Evolutionary conservation across 2,888 invertebrate genomes (phyloP).

Genomic region (Stegophylla sp.): DNA sequence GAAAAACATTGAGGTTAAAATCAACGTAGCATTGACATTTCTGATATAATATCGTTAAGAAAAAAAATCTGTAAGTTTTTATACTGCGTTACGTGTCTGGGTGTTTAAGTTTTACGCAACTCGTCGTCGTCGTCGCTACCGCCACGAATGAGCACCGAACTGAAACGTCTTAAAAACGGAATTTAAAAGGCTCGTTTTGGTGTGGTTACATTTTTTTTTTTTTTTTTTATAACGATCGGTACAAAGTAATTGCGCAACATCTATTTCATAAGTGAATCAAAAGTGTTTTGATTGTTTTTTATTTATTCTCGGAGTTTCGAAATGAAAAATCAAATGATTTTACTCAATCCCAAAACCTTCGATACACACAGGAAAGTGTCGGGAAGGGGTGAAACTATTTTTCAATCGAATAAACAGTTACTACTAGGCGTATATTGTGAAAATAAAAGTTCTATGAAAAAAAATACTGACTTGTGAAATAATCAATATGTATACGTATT

Average conservation of each 20-base stretch:
- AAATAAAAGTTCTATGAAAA: slow-evolving; percentile 3
- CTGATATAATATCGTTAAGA: slow-evolving; percentile 15
- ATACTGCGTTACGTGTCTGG: slow-evolving; percentile 42
- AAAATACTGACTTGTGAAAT: slow-evolving; percentile 1
- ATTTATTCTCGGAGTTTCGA: slow-evolving; percentile 4
- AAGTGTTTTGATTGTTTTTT: slow-evolving; percentile 16
- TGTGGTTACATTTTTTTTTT: slow-evolving; percentile 29
- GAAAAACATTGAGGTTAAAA: slow-evolving; percentile 52
- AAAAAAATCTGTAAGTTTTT: slow-evolving; percentile 9
- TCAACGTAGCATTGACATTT: slow-evolving; percentile 51
- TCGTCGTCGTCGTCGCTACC: not conserved
- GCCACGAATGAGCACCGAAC: slow-evolving; percentile 47
- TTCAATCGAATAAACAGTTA: not conserved
- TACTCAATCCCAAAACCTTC: not conserved
- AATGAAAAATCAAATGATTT: slow-evolving; percentile 31
- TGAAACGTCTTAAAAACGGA: slow-evolving; percentile 54
- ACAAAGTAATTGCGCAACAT: slow-evolving; percentile 26
- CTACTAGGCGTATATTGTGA: not conserved
- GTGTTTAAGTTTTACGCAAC: slow-evolving; percentile 46
- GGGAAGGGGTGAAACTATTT: not conserved
- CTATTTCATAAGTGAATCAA: slow-evolving; percentile 42
- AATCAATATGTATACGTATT: slow-evolving; percentile 3
- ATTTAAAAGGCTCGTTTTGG: slow-evolving; percentile 50
- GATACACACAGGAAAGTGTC: not conserved
- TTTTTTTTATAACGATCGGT: not conserved